Conservation (phyloP, 64 coral and sea anemone genomes). For the Stichodactyla mertensii region DNA sequence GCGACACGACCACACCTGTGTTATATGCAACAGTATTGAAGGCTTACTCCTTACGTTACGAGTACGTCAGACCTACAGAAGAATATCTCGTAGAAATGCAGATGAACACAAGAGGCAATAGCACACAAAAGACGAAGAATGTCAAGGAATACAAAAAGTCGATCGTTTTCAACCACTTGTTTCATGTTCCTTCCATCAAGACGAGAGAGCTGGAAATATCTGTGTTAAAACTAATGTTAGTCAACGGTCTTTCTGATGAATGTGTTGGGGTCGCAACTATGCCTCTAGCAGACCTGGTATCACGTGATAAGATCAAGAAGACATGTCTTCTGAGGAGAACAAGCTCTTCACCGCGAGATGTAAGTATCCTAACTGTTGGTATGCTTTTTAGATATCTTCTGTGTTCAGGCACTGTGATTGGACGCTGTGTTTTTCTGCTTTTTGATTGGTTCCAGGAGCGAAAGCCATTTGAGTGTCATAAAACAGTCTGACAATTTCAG, state of each 20-base stretch:
- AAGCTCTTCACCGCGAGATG: background rate
- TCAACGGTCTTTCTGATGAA: slow-evolving; percentile 7
- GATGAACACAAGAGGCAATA: background rate
- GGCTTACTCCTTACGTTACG: background rate
- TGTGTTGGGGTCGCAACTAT: background rate
- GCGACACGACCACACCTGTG: slow-evolving; percentile 13
- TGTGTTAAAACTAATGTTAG: slow-evolving; percentile 19
- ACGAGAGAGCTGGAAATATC: slow-evolving; percentile 6
- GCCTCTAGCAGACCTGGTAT: slow-evolving; percentile 24
- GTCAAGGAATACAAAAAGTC: background rate
- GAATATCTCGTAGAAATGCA: background rate
- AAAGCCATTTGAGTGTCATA: too few species aligned
- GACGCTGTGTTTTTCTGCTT: background rate
- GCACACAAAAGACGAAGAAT: background rate
- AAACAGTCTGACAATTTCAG: background rate
- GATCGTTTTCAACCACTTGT: slow-evolving; percentile 2
- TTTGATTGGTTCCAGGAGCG: background rate
- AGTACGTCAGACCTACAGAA: background rate
- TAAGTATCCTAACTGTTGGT: background rate
- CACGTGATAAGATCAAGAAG: slow-evolving; percentile 50
- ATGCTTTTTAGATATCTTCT: background rate
- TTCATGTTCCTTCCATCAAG: background rate
- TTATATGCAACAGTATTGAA: slow-evolving; percentile 37
- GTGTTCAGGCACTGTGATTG: background rate
- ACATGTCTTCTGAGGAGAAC: slow-evolving; percentile 20